Evolutionary conservation across 2,797 vertebrate genomes (phyloP).

Genomic region (Sparus aurata): DNA sequence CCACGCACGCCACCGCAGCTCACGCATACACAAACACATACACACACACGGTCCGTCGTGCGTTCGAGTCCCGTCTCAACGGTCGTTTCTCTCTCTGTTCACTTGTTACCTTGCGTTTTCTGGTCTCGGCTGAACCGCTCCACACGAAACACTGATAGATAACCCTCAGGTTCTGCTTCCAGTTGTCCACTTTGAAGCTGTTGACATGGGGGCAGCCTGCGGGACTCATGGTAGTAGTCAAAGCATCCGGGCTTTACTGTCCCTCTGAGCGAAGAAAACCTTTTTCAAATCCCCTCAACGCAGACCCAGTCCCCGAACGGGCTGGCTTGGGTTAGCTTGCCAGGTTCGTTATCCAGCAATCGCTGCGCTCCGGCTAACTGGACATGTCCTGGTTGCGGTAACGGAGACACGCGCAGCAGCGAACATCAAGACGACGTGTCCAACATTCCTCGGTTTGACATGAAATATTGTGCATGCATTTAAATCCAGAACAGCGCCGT

Average conservation of each 20-base stretch:
- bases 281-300: slow-evolving; percentile 50
- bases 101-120: slow-evolving; percentile 93
- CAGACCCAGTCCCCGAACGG: slow-evolving; percentile 52
- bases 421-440: slow-evolving; percentile 64
- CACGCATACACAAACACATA: slow-evolving; percentile 1
- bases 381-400: slow-evolving; percentile 70
- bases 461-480: slow-evolving; percentile 25
- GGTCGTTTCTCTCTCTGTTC: slow-evolving; percentile 15
- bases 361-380: slow-evolving; percentile 77
- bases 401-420: slow-evolving; percentile 63
- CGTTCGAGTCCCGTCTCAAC: slow-evolving; percentile 9
- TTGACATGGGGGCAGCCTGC: slow-evolving; percentile 96
- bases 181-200: slow-evolving; percentile 98
- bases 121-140: slow-evolving; percentile 95
- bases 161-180: slow-evolving; percentile 97
- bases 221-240: slow-evolving; percentile 90
- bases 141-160: slow-evolving; percentile 99
- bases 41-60: neutral
- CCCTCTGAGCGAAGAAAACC: slow-evolving; percentile 66
- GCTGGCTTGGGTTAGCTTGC: slow-evolving; percentile 65
- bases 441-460: slow-evolving; percentile 55
- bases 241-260: slow-evolving; percentile 75
- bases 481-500: slow-evolving; percentile 16
- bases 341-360: slow-evolving; percentile 75
- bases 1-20: slow-evolving; percentile 46